Evolutionary conservation across 92 coral and sea anemone genomes (phyloP), one percentile per base, ranked within the genome.

Genomic region (Plumapathes pennacea): DNA sequence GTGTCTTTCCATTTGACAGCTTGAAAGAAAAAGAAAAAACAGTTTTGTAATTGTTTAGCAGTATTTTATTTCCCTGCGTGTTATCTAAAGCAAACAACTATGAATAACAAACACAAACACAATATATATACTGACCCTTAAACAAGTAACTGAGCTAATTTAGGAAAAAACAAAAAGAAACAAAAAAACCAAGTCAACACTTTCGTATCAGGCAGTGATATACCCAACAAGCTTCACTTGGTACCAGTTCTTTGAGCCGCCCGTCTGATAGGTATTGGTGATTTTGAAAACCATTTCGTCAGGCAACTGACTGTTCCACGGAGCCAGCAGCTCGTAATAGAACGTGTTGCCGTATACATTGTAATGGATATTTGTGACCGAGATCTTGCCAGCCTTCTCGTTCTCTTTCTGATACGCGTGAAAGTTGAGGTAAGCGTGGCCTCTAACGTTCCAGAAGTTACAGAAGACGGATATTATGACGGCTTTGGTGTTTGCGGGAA

Each of bases 241-340:
- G 59, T 80, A 80, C 74, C 80, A 80, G 64, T 80, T 80, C 10
- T 40, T 56, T 54, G 31, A 37, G 5, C 86, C 81, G 50, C 86
- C 86, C 33, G 82, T 65, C 48, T 54, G 10, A 32, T 54, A 68
- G 38, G 52, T 68, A n/a, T 31, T 22, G 12, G 52, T 43, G 3
- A 68, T 21, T 50, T 30, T 32, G 19, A 69, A 69, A 32, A 69
- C 65, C 23, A 69, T 49, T 27, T 78, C 60, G 34, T 71, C 34
- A 14, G 80, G 63, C 32, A 78, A 62, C 9, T 37, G 34, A 27
- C 54, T 71, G 59, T 62, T 29, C 79, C 85, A 78, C 2, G 85
- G 85, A 0, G 71, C 50, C 74, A 71, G 61, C 50, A 70, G 45
- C 32, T 78, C 85, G 60, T 71, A 78, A 61, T 61, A 71, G 46